Evolutionary conservation across 92 coral and sea anemone genomes (phyloP), one percentile per base, ranked within the genome.

Genomic region (Hydrozoanthus gracilis): DNA sequence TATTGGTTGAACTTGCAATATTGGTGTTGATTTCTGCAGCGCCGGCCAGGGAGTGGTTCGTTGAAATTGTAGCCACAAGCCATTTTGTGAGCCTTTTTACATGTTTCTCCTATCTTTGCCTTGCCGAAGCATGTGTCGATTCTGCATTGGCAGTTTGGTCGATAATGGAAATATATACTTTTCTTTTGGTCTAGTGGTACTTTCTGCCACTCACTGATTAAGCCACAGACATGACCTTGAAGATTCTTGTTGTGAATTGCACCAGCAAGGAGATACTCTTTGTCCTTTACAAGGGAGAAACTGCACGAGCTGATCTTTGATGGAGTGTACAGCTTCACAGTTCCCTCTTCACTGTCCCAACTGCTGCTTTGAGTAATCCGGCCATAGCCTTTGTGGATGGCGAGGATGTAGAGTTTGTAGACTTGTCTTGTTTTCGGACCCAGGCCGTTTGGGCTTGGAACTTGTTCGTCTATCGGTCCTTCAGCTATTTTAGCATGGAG

Each of bases 61-160:
- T 76, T 76, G 39, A 76, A 76, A 17, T 76, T 76, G 49, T 6
- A 76, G 14, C 82, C 46, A 18, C 82, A 76, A 17, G 82, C 67
- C 82, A 76, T 76, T 14, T 76, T 76, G 6, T 10, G 49, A 44
- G 44, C 27, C 12, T 52, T 12, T 35, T 76, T 49, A 49, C 82
- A 76, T 5, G 82, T 27, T 35, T 76, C 17, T 6, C 82, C 82
- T 12, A 49, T 66, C 16, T 20, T 44, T 6, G 44, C 14, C 16
- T 76, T 52, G 3, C 82, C 82, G 27, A 76, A 76, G 9, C 82
- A 76, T 17, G 45, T 54, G 10, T 76, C 67, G 27, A 76, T 35
- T 3, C 8, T 27, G 16, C 82, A 76, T 0, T 20, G 44, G 18
- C 82, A 76, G 66, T 76, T 76, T 76, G 82, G 82, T 54, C 35